A percentile compares a stretch with the other conserved stretches of the same genome.
phyloP scores from a whole-genome alignment of 2,797 vertebrate genomes.

The Ctenosaura bakeri region DNA sequence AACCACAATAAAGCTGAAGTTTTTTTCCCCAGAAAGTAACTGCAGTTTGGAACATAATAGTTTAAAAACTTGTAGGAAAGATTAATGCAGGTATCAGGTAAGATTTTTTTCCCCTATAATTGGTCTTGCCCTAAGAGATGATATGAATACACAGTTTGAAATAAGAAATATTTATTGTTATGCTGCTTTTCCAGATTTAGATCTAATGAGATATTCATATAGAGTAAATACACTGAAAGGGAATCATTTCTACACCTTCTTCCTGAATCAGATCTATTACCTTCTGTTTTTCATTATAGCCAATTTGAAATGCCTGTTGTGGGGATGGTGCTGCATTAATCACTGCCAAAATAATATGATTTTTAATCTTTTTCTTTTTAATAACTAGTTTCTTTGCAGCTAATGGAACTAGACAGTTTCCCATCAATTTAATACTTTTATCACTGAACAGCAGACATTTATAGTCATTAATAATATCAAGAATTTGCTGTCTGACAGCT shows the following conservation, averaged over 20 bases:
- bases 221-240: not conserved
- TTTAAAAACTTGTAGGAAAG: not conserved
- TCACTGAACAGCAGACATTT: not conserved
- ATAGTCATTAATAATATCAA: not conserved
- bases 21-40: not conserved
- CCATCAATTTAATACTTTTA: not conserved
- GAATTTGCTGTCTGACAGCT: constrained; percentile 80
- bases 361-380: not conserved
- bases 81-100: not conserved
- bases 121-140: not conserved
- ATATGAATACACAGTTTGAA: not conserved
- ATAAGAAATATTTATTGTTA: not conserved
- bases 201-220: not conserved
- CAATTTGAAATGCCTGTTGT: not conserved
- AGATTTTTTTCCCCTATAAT: not conserved
- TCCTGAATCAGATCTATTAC: not conserved
- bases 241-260: not conserved
- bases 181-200: not conserved
- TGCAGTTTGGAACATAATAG: not conserved
- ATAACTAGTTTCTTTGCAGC: not conserved
- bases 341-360: not conserved
- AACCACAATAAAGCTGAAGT: no score
- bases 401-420: not conserved
- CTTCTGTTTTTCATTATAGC: not conserved
- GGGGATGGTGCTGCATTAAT: not conserved